Evolutionary conservation across 2,888 invertebrate species (phyloP).

Genomic region (Caenorhabditis angaria): DNA sequence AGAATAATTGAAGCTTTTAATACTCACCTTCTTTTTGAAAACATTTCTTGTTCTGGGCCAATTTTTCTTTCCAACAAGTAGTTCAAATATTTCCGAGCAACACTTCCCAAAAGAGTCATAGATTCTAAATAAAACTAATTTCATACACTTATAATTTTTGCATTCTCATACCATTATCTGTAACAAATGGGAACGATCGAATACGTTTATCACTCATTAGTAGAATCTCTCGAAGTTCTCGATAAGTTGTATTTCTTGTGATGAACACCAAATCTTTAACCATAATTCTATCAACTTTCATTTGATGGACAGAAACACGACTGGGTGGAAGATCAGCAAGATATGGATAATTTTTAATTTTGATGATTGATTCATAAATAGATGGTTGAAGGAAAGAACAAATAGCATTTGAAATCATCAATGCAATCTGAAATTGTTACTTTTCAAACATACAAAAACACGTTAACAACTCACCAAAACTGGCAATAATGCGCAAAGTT

Average conservation of each 20-base stretch:
- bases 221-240: constrained; percentile 85
- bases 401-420: constrained; percentile 91
- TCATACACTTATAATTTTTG: no score
- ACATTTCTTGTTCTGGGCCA: constrained; percentile 67
- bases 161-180: constrained; percentile 85
- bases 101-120: constrained; percentile 91
- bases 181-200: constrained; percentile 90
- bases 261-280: constrained; percentile 76
- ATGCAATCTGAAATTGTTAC: constrained; percentile 80
- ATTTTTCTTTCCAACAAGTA: constrained; percentile 70
- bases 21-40: constrained; percentile 6
- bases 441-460: no score
- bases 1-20: neutral
- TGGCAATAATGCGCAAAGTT: constrained; percentile 94
- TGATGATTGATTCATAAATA: constrained; percentile 95
- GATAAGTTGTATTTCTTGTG: constrained; percentile 85
- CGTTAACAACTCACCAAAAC: constrained; percentile 86
- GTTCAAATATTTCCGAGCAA: constrained; percentile 71
- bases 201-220: constrained; percentile 75
- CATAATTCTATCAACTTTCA: constrained; percentile 92
- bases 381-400: constrained; percentile 93
- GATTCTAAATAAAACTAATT: constrained; percentile 65
- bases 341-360: constrained; percentile 94
- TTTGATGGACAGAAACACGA: constrained; percentile 68
- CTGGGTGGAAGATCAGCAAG: constrained; percentile 80